phyloP scores from a whole-genome alignment of 2,113 vertebrate species.

The Eurypyga helias region DNA sequence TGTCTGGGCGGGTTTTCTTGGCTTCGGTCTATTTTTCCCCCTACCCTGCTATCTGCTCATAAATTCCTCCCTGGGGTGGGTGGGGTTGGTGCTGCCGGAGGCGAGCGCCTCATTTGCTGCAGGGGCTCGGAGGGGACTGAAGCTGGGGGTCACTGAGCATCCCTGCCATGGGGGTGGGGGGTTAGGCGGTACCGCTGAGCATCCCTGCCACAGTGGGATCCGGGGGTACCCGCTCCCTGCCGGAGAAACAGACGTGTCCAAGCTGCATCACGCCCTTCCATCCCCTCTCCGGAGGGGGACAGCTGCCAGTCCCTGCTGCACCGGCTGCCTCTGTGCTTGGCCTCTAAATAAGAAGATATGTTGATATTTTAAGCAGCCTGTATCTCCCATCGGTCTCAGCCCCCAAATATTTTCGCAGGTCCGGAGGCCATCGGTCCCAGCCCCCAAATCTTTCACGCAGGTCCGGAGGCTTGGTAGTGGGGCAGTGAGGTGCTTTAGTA shows the following conservation, averaged over 20 bases:
- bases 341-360: background rate
- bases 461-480: background rate
- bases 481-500: background rate
- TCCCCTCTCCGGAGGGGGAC: background rate
- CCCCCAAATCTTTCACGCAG: background rate
- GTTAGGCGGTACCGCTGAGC: background rate
- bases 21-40: background rate
- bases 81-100: background rate
- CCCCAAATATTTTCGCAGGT: background rate
- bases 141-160: background rate
- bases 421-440: background rate
- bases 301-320: background rate
- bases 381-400: background rate
- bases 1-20: constrained; percentile 30
- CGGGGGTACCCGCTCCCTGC: background rate
- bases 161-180: rapidly evolving
- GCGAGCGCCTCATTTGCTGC: background rate
- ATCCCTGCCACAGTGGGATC: background rate
- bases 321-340: background rate
- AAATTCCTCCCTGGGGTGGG: background rate
- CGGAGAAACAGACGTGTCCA: background rate
- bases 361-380: background rate
- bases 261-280: background rate
- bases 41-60: background rate
- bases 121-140: rapidly evolving